These are phyloP conservation scores for Semotilus atromaculatus DNA, from an alignment of 2,797 vertebrate genomes.

Conservation along the genomic window DNA sequence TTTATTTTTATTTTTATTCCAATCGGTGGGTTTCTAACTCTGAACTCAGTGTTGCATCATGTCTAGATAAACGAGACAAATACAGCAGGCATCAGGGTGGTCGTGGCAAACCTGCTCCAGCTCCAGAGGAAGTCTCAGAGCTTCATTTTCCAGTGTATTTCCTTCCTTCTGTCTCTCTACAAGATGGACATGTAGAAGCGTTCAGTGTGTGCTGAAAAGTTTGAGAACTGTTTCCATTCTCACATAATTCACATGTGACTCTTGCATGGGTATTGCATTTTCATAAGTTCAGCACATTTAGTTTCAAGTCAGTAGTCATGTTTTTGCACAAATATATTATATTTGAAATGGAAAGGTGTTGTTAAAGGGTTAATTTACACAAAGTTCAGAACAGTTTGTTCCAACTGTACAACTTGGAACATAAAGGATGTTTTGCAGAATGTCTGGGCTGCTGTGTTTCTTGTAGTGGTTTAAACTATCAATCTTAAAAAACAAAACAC, in stretches of 20 bases:
- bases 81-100: slow-evolving; percentile 67
- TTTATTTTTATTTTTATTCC: slow-evolving; percentile 15
- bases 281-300: slow-evolving; percentile 5
- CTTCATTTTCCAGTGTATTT: slow-evolving; percentile 38
- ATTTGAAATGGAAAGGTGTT: neutral
- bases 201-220: slow-evolving; percentile 15
- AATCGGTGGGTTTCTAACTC: slow-evolving; percentile 72
- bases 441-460: neutral
- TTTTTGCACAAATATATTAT: neutral
- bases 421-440: slow-evolving; percentile 9
- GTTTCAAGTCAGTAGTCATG: neutral
- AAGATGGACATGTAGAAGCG: slow-evolving; percentile 25
- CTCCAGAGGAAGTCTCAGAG: slow-evolving; percentile 49
- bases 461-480: too few relatives aligned
- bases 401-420: neutral
- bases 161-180: slow-evolving; percentile 12
- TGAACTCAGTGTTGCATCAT: slow-evolving; percentile 78
- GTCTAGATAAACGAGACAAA: slow-evolving; percentile 78
- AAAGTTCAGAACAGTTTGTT: neutral
- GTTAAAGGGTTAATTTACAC: neutral
- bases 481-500: too few relatives aligned
- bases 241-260: slow-evolving; percentile 5
- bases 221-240: slow-evolving; percentile 26
- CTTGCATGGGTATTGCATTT: slow-evolving; percentile 32
- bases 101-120: slow-evolving; percentile 54